Percentiles rank a stretch among this genome's conserved stretches.
phyloP scores from a whole-genome alignment of 2,113 vertebrate genomes.

The Brachirus orientalis region DNA sequence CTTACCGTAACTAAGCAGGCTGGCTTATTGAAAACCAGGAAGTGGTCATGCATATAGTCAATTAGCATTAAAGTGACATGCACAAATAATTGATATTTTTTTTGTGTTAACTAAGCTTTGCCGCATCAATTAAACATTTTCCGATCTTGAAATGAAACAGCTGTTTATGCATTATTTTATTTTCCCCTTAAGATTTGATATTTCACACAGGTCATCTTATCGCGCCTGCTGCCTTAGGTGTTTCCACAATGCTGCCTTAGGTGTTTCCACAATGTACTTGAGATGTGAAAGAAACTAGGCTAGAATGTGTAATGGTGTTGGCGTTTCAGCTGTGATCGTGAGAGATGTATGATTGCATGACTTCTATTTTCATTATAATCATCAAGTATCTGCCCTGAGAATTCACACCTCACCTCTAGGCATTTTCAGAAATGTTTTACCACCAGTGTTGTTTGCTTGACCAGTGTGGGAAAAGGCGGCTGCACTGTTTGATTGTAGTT shows the following conservation, averaged over 20 bases:
- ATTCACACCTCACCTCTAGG: conserved; percentile 7
- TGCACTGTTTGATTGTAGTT: neutral
- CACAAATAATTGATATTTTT: no score
- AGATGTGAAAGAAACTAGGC: conserved; percentile 13
- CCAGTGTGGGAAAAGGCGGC: neutral
- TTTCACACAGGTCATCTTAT: neutral
- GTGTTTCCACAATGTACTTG: neutral
- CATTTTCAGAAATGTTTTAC: conserved; percentile 34
- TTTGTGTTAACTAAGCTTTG: no score
- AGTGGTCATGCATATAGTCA: no score
- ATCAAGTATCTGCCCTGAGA: conserved; percentile 27
- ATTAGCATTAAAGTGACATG: no score
- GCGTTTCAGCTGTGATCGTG: conserved; percentile 12
- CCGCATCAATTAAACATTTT: no score
- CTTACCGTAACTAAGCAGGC: no score
- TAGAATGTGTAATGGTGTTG: neutral
- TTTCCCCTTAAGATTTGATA: no score
- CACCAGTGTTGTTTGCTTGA: neutral
- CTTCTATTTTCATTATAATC: neutral
- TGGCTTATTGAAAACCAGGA: no score
- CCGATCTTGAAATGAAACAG: no score
- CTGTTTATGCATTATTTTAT: no score
- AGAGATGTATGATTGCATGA: neutral
- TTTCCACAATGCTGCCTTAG: neutral
- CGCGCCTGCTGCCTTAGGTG: neutral